Evolutionary conservation across 1,140 invertebrate species (phyloP), one percentile per base, ranked within the genome.

Genomic region (Trichomalopsis sarcophagae): DNA sequence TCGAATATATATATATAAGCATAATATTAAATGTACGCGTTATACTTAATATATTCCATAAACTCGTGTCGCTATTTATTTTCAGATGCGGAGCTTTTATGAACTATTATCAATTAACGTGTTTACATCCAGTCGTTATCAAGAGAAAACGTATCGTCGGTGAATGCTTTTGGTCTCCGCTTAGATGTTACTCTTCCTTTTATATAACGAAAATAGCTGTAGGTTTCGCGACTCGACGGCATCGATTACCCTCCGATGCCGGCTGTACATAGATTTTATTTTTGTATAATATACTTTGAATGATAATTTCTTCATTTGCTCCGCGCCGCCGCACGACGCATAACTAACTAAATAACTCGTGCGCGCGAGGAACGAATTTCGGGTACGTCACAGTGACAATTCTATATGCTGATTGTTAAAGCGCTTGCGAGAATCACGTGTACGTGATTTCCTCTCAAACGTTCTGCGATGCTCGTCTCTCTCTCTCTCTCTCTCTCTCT

Each of bases 311-410:
- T 78, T 69, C n/a, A 74, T 84, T 84, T 80, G 77, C 40, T 84
- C 76, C 21, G 1, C 0, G 27, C 21, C 7, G 68, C 47, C 73
- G 40, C 74, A 14, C 36, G 21, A 50, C 27, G 1, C 14, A n/a
- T n/a, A n/a, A n/a, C n/a, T n/a, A n/a, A n/a, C n/a, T n/a, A n/a
- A 55, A 17, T 5, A 62, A 17, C 7, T 21, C 14, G 5, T 75
- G 44, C 21, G 30, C 47, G 21, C 2, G 14, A 21, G 14, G 74
- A 80, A 47, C 77, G 47, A 85, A 85, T 75, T 85, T 81, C 47
- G 44, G 21, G 84, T 85, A 85, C 71, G 84, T 85, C 78, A 85
- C 75, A 85, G 73, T 85, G 78, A 85, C 84, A 27, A 27, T 84
- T 81, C 27, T 71, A 30, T 71, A 30, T 68, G 10, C 13, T 68